These are phyloP conservation scores for Callyntrura guangdongensis DNA, from an alignment of 2,888 invertebrate genomes.

Conservation along the genomic window DNA sequence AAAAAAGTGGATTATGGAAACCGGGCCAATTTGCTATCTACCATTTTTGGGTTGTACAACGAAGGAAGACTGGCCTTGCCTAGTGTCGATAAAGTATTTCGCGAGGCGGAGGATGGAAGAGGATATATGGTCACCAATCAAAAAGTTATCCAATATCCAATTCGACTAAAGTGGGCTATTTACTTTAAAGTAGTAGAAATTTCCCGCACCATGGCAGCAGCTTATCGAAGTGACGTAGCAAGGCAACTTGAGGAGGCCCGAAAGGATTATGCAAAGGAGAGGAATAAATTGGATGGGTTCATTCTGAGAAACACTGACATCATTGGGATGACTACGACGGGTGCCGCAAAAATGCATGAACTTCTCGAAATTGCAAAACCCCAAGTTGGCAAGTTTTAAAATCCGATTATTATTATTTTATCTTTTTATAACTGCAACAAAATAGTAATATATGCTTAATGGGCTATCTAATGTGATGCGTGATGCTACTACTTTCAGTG, in stretches of 20 bases:
- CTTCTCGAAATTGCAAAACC: slow-evolving; percentile 10
- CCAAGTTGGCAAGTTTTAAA: slow-evolving; percentile 8
- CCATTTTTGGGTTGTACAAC: background rate
- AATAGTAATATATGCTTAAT: too few relatives aligned
- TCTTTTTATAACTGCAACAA: too few relatives aligned
- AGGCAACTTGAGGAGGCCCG: background rate
- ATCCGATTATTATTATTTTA: too few relatives aligned
- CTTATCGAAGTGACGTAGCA: background rate
- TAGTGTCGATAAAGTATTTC: background rate
- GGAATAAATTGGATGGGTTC: background rate
- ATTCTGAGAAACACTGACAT: slow-evolving; percentile 21
- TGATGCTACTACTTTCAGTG: too few relatives aligned
- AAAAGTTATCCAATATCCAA: background rate
- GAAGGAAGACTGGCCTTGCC: background rate
- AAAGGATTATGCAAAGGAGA: too few relatives aligned
- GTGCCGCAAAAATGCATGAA: slow-evolving; percentile 57
- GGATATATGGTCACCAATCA: background rate
- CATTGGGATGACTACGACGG: slow-evolving; percentile 73
- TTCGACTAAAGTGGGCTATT: background rate
- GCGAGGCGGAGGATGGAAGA: background rate
- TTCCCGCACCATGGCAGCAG: too few relatives aligned
- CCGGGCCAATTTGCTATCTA: background rate
- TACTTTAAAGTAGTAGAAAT: slow-evolving; percentile 25
- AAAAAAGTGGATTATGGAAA: background rate
- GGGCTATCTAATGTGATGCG: too few relatives aligned